phyloP scores from a whole-genome alignment of 2,888 invertebrate species.

The Omphaloscelis lunosa region DNA sequence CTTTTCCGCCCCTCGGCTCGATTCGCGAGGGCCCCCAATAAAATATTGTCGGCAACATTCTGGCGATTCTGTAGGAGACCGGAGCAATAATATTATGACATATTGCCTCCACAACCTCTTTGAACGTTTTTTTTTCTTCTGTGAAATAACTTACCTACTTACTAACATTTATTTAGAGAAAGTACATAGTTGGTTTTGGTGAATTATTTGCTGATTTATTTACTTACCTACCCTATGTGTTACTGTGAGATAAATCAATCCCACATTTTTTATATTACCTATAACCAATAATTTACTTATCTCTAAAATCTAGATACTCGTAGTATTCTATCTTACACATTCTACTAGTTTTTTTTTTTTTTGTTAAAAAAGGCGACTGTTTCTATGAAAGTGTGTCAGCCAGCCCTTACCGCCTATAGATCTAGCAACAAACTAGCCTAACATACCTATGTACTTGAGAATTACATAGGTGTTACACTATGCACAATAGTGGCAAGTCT shows the following conservation, averaged over 20 bases:
- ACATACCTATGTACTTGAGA: conserved; percentile 43
- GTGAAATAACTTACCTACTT: conserved; percentile 57
- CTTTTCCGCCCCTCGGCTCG: conserved; percentile 73
- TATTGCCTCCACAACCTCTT: conserved; percentile 85
- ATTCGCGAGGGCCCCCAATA: conserved; percentile 82
- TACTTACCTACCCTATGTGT: neutral
- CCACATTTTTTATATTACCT: neutral
- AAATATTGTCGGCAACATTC: conserved; percentile 87
- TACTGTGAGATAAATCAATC: neutral
- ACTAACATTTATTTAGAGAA: conserved; percentile 52
- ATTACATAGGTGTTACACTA: conserved; percentile 69
- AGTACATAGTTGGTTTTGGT: conserved; percentile 24
- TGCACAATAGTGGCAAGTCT: conserved; percentile 64
- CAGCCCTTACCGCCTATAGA: conserved; percentile 18
- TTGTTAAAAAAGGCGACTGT: neutral
- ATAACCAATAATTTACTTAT: neutral
- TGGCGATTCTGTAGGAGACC: conserved; percentile 84
- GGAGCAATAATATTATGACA: conserved; percentile 90
- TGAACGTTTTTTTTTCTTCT: conserved; percentile 75
- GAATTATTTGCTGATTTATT: conserved; percentile 22
- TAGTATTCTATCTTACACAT: neutral
- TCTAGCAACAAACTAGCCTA: conserved; percentile 46
- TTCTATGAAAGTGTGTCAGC: conserved; percentile 18
- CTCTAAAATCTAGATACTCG: neutral
- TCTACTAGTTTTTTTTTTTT: neutral